Percentiles rank a stretch among this genome's conserved stretches.
Conservation (phyloP, 2,888 invertebrate species). For the Hylaea fasciaria region DNA sequence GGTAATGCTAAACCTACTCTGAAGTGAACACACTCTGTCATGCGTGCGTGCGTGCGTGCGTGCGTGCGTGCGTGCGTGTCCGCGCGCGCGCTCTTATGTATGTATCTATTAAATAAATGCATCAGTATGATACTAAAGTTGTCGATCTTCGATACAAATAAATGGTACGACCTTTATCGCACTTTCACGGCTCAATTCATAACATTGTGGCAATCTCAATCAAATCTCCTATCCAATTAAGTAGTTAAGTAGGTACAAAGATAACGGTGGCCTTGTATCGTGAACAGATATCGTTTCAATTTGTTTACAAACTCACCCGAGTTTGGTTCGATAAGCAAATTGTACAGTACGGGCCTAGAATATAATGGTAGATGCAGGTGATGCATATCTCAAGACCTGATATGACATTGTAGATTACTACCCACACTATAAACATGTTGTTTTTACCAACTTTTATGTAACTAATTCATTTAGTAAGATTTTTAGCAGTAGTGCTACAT, state of each 20-base stretch:
- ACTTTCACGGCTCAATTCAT: background rate
- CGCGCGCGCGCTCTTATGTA: too few relatives aligned
- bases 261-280: conserved; percentile 32
- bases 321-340: conserved; percentile 29
- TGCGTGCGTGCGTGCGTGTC: too few relatives aligned
- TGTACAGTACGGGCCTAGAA: conserved; percentile 53
- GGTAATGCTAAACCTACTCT: too few relatives aligned
- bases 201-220: conserved; percentile 4
- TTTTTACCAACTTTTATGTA: too few relatives aligned
- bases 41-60: too few relatives aligned
- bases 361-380: conserved; percentile 60
- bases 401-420: conserved; percentile 61
- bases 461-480: too few relatives aligned
- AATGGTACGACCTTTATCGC: too few relatives aligned
- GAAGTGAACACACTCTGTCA: too few relatives aligned
- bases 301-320: conserved; percentile 34
- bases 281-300: conserved; percentile 20
- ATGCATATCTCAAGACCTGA: conserved; percentile 55
- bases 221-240: conserved; percentile 15
- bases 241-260: conserved; percentile 10
- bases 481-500: too few relatives aligned
- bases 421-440: conserved; percentile 50
- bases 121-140: background rate
- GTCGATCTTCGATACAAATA: background rate
- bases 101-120: too few relatives aligned